phyloP scores from a whole-genome alignment of 2,113 vertebrate genomes.

The Rutilus rutilus region DNA sequence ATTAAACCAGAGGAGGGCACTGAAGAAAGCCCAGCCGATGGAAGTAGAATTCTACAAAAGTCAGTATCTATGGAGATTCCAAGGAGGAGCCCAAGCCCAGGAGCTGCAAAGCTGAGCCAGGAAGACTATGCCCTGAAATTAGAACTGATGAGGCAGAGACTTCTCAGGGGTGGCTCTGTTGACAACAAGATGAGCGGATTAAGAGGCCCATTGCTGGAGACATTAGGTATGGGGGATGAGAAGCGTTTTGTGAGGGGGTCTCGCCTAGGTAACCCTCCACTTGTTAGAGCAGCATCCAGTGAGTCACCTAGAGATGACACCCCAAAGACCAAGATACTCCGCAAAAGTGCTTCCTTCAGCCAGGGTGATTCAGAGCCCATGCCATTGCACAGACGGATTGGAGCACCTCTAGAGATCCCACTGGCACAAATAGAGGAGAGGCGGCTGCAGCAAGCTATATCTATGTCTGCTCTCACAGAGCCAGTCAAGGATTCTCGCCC shows the following conservation, averaged over 20 bases:
- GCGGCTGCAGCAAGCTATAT: slow-evolving; percentile 88
- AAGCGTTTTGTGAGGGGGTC: slow-evolving; percentile 74
- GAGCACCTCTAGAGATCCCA: slow-evolving; percentile 93
- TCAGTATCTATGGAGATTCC: slow-evolving; percentile 89
- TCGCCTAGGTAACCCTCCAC: slow-evolving; percentile 74
- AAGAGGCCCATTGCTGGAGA: slow-evolving; percentile 92
- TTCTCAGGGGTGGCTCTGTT: slow-evolving; percentile 83
- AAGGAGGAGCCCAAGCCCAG: slow-evolving; percentile 81
- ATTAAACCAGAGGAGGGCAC: slow-evolving; percentile 69
- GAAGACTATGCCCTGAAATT: slow-evolving; percentile 91
- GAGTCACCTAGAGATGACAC: slow-evolving; percentile 79
- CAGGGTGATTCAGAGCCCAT: slow-evolving; percentile 90
- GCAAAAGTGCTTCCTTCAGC: slow-evolving; percentile 95
- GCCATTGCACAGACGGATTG: slow-evolving; percentile 85
- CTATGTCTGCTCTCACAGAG: slow-evolving; percentile 88
- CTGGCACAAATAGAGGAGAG: slow-evolving; percentile 83
- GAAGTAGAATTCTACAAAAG: slow-evolving; percentile 81
- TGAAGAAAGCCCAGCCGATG: slow-evolving; percentile 65
- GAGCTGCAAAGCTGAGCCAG: slow-evolving; percentile 81
- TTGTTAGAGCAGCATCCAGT: slow-evolving; percentile 88
- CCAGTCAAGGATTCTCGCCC: slow-evolving; percentile 78
- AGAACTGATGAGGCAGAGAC: slow-evolving; percentile 90
- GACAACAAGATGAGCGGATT: slow-evolving; percentile 94
- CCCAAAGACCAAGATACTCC: slow-evolving; percentile 79
- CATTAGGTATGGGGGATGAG: slow-evolving; percentile 83